Evolutionary conservation across 2,113 vertebrate genomes (phyloP), one percentile per base, ranked within the genome.

Genomic region (Prochilodus magdalenae): DNA sequence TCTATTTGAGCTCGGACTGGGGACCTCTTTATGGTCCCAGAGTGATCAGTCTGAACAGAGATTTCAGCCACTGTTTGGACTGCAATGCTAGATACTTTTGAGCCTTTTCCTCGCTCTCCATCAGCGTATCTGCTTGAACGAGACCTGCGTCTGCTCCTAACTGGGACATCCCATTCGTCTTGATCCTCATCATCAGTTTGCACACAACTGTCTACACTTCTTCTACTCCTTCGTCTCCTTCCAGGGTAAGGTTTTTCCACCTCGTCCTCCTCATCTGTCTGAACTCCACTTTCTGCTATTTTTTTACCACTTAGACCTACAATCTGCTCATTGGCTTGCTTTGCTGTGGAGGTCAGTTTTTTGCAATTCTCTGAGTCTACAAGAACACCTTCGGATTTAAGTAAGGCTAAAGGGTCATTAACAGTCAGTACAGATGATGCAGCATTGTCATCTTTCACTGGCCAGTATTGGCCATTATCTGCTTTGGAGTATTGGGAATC

Each of bases 111-210:
- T 93, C 90, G 98, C 89, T 94, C 95, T 86, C 87, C 92, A 75
- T 96, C 95, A 29, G 76, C 90, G 33, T 96, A 97, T 88, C 97
- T 99, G 73, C 95, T 94, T 40, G 92, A 89, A 2, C 96, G 97
- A 83, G 93, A 87, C 70, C 93, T 95, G 49, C 97, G 94, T 83
- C 97, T 94, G 51, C 95, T 94, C 87, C 96, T 95, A 67, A 94
- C 90, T 5, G 96, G 95, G 82, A 94, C 88, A 57, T 98, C 98
- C 97, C 97, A 99, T 70, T 98, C 97, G 63, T 98, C 97, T 89
- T 98, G 96, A 87, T 99, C 98, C 86, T 99, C 98, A 75, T 99
- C 98, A 83, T 99, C 98, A 13, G 96, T 98, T 85, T 99, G 98
- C 86, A 95, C 94, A 80, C 97, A 96, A 1, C 96, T 97, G 80